These are phyloP conservation scores for Channallabes apus DNA, from an alignment of 2,797 vertebrate genomes.

Conservation along the genomic window DNA sequence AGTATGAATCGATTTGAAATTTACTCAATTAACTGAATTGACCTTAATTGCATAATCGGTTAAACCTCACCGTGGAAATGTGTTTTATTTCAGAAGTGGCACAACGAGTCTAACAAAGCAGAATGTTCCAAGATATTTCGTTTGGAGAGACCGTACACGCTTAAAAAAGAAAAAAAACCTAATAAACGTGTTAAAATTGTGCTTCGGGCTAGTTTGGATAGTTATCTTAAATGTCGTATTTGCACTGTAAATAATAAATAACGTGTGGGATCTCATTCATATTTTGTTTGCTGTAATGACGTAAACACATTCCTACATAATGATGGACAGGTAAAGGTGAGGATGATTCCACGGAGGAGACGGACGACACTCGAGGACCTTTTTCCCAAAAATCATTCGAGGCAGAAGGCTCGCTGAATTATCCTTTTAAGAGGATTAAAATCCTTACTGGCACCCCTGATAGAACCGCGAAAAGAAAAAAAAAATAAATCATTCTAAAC, in stretches of 20 bases:
- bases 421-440: constrained; percentile 6
- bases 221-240: no score
- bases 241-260: not conserved
- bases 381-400: not conserved
- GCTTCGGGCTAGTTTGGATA: not conserved
- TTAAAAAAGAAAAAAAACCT: not conserved
- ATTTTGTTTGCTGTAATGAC: not conserved
- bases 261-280: not conserved
- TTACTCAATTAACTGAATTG: no score
- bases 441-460: not conserved
- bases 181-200: not conserved
- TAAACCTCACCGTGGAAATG: not conserved
- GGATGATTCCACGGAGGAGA: not conserved
- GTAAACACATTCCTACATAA: not conserved
- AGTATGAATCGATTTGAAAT: no score
- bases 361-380: not conserved
- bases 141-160: not conserved
- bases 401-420: not conserved
- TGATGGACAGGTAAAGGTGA: not conserved
- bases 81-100: not conserved
- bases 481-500: not conserved
- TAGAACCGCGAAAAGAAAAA: not conserved
- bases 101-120: not conserved
- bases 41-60: no score
- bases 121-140: not conserved